phyloP scores from a whole-genome alignment of 2,113 vertebrate species.

The Arizona elegans region DNA sequence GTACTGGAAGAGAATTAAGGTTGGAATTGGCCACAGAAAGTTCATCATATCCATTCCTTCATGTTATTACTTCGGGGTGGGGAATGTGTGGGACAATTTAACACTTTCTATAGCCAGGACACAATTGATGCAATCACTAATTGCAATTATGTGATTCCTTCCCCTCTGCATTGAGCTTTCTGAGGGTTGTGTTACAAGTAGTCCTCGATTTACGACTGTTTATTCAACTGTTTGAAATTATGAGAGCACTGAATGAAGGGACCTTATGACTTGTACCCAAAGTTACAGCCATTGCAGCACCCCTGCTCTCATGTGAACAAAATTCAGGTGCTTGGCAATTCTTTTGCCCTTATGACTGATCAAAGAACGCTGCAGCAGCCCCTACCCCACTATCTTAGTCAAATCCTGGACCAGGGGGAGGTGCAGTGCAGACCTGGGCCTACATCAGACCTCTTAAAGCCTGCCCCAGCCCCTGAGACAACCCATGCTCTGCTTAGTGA shows the following conservation, averaged over 20 bases:
- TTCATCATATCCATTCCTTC: neutral
- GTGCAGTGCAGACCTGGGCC: neutral
- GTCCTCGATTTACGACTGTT: neutral
- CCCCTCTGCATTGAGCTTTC: neutral
- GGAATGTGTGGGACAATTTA: neutral
- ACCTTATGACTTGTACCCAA: neutral
- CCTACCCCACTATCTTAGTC: neutral
- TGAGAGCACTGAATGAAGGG: neutral
- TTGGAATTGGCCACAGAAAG: neutral
- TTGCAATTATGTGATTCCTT: neutral
- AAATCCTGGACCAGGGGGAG: neutral
- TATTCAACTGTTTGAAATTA: neutral
- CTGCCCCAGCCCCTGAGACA: neutral
- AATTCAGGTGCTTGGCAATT: neutral
- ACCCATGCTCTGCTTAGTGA: neutral
- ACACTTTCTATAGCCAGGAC: neutral
- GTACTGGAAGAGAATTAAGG: neutral
- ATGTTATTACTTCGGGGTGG: neutral
- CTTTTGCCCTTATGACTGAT: neutral
- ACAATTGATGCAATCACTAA: neutral
- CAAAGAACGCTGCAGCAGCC: neutral
- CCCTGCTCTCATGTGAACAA: neutral
- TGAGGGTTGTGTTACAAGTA: neutral
- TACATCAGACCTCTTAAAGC: neutral
- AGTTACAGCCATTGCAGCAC: neutral